Percentiles rank a stretch among this genome's conserved stretches.
phyloP scores from a whole-genome alignment of 2,113 vertebrate genomes.

The Otis tarda region DNA sequence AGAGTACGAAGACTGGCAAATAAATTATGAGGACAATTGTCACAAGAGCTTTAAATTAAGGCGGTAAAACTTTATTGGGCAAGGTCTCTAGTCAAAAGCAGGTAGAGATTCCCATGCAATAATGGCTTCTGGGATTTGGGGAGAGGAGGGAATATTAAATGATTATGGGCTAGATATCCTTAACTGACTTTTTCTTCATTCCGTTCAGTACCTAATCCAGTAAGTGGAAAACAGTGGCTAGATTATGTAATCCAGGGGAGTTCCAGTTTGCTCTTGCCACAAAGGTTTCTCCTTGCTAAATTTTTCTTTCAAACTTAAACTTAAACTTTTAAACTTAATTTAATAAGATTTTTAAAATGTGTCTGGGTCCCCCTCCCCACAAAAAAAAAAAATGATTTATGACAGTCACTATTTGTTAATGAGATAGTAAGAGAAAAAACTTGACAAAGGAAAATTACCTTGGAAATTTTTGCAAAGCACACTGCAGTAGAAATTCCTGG shows the following conservation, averaged over 20 bases:
- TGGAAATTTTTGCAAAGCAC: neutral
- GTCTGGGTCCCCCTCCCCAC: fast-evolving
- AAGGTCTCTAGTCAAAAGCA: neutral
- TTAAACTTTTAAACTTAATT: too few relatives aligned
- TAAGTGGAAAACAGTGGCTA: neutral
- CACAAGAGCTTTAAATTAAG: neutral
- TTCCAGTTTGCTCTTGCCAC: neutral
- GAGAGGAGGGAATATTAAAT: neutral
- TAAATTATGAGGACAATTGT: neutral
- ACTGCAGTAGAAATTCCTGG: neutral
- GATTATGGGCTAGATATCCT: neutral
- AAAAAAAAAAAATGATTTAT: neutral
- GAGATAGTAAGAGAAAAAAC: neutral
- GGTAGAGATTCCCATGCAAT: neutral
- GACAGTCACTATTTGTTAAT: neutral
- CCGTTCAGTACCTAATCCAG: neutral
- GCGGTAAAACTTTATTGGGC: neutral
- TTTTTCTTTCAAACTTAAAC: neutral
- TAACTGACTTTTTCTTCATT: neutral
- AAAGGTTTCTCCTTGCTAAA: neutral
- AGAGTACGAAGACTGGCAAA: neutral
- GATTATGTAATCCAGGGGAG: neutral
- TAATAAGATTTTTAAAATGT: neutral
- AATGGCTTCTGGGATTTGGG: neutral
- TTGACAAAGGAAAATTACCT: neutral